Evolutionary conservation across 2,797 vertebrate species (phyloP).

Genomic region (Danio choprae): DNA sequence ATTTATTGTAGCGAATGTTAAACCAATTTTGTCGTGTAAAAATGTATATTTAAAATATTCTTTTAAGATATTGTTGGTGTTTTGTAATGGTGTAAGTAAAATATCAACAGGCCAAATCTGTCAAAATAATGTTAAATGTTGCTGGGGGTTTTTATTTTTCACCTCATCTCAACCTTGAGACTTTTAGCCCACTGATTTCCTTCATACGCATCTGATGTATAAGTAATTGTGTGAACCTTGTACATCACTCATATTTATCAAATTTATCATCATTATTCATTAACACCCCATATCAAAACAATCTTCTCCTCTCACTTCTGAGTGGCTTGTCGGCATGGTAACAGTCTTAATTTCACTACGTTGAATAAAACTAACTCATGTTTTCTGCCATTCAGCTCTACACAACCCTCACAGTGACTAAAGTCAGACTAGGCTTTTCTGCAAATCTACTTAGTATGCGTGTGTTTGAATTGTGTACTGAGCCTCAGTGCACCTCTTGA

Average conservation of each 20-base stretch:
- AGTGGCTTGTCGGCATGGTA: slow-evolving; percentile 27
- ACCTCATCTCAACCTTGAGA: background rate
- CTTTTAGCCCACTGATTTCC: background rate
- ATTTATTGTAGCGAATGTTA: background rate
- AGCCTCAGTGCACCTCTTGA: slow-evolving; percentile 11
- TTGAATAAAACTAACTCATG: slow-evolving; percentile 17
- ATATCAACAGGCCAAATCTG: background rate
- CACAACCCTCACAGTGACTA: slow-evolving; percentile 5
- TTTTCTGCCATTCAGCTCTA: background rate
- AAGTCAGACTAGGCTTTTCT: slow-evolving; percentile 3
- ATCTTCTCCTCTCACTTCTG: slow-evolving; percentile 1
- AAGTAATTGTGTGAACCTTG: slow-evolving; percentile 33
- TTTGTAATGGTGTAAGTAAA: background rate
- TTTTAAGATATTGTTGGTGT: background rate
- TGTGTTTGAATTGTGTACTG: slow-evolving; percentile 2
- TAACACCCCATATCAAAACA: slow-evolving; percentile 14
- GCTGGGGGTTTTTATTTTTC: background rate
- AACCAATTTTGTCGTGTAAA: too few relatives aligned
- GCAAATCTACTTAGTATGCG: background rate
- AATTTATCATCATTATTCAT: slow-evolving; percentile 46
- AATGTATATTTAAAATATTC: too few relatives aligned
- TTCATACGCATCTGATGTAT: slow-evolving; percentile 14
- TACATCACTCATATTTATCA: background rate
- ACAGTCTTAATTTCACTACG: slow-evolving; percentile 1
- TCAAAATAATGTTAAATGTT: background rate